Base-by-base conservation (phyloP, 2,888 invertebrate genomes). In the Perizoma flavofasciatum region DNA sequence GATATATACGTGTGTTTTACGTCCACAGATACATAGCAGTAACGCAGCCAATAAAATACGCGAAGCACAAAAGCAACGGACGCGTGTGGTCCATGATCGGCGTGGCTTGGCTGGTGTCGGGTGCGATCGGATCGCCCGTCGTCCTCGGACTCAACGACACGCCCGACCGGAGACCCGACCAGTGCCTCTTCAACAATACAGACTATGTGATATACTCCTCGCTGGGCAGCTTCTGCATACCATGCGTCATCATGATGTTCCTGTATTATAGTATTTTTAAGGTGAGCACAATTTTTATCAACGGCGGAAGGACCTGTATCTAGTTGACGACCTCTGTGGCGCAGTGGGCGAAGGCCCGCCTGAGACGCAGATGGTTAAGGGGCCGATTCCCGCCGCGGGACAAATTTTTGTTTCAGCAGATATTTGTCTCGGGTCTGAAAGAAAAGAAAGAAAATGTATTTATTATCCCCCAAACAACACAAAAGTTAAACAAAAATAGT, bases 191-290 rank as follows among this genome's bases (percentile, higher is more conserved):
- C 94, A 98, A 98, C 92, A 99, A 99, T 92, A 96, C 98, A 64
- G 97, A 98, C 92, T 99, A 99, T 89, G 97, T 99, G 81, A 96
- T 99, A 77, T 98, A 97, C 90, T 99, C 99, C 6, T 99, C 99
- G 60, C 94, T 99, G 72, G 97, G 98, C 66, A 99, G 99, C 73
- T 99, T 99, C 94, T 99, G 98, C 92, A 98, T 99, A 79, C 99
- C 99, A 37, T 97, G 99, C 85, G 95, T 98, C 81, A 97, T 99
- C 76, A 99, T 99, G 98, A 97, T 99, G 88, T 97, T 97, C 86
- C 95, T 99, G 64, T 99, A 99, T 89, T 98, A 97, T 93, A 97
- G 95, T 89, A 99, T 99, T 89, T 99, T 99, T 93, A 96, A 97
- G 95, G 98, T 98, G 73, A 93, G 94, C 83, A 32, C 32, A 47